Percentiles rank a stretch among this genome's conserved stretches.
Evolutionary conservation across 2,888 invertebrate species (phyloP).

Genomic region (Drosophila hamatofila): DNA sequence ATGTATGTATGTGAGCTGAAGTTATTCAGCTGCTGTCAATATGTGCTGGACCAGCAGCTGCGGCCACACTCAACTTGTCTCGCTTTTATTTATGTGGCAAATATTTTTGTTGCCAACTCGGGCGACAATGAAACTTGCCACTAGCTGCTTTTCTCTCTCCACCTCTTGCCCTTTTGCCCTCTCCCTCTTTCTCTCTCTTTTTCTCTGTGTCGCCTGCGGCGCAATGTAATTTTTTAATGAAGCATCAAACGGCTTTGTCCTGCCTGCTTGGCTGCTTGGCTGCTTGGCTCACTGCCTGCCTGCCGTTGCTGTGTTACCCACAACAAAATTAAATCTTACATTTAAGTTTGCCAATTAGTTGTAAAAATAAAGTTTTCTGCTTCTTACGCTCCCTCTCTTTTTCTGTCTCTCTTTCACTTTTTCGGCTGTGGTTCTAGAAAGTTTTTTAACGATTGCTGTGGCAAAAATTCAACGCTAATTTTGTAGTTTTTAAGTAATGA

Average conservation of each 20-base stretch:
- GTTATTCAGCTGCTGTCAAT: conserved; percentile 56
- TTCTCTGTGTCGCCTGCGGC: conserved; percentile 48
- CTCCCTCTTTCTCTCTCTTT: not conserved
- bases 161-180: not conserved
- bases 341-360: conserved; percentile 83
- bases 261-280: conserved; percentile 24
- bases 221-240: conserved; percentile 79
- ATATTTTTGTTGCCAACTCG: conserved; percentile 59
- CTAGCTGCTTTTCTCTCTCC: conserved; percentile 6
- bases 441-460: conserved; percentile 72
- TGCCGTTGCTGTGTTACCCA: conserved; percentile 41
- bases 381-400: not conserved
- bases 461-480: conserved; percentile 74
- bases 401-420: not conserved
- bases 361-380: conserved; percentile 78
- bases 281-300: not conserved
- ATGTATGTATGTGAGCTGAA: not conserved
- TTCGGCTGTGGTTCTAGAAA: conserved; percentile 40
- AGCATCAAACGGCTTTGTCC: conserved; percentile 73
- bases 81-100: conserved; percentile 71
- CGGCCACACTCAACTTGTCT: conserved; percentile 49
- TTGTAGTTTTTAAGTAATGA: conserved; percentile 80
- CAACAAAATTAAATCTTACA: conserved; percentile 81
- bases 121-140: conserved; percentile 41
- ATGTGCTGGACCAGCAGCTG: conserved; percentile 29